A percentile compares a stretch with the other conserved stretches of the same genome.
phyloP scores from a whole-genome alignment of 2,888 invertebrate species.

The Latrodectus hesperus region DNA sequence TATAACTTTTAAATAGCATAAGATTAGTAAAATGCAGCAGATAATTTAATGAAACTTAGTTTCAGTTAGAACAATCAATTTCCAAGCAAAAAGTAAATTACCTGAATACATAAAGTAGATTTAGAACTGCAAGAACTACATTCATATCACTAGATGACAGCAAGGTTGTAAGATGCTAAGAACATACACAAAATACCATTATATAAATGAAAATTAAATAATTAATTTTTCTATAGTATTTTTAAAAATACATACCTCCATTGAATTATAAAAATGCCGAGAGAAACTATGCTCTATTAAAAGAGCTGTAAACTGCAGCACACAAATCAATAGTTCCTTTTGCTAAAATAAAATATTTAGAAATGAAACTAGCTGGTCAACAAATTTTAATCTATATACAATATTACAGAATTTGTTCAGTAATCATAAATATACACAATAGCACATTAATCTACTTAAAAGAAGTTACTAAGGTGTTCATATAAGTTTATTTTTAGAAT shows the following conservation, averaged over 20 bases:
- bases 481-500: too few species aligned
- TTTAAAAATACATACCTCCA: constrained; percentile 78
- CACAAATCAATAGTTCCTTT: constrained; percentile 83
- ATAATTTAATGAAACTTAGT: too few species aligned
- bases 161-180: constrained; percentile 82
- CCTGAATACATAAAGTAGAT: constrained; percentile 87
- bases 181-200: constrained; percentile 2
- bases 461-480: too few species aligned
- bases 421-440: too few species aligned
- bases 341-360: constrained; percentile 77
- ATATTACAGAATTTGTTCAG: too few species aligned
- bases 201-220: neutral
- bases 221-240: neutral
- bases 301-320: constrained; percentile 87
- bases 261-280: constrained; percentile 88
- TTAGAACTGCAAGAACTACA: constrained; percentile 87
- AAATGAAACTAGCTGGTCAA: too few species aligned
- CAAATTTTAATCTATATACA: too few species aligned
- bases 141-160: constrained; percentile 87
- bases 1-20: too few species aligned
- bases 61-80: too few species aligned
- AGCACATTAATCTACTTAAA: too few species aligned
- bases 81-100: constrained; percentile 65
- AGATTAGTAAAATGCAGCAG: too few species aligned
- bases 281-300: constrained; percentile 91